Conservation (phyloP, 2,113 vertebrate genomes). For the Cheirogaleus medius region DNA sequence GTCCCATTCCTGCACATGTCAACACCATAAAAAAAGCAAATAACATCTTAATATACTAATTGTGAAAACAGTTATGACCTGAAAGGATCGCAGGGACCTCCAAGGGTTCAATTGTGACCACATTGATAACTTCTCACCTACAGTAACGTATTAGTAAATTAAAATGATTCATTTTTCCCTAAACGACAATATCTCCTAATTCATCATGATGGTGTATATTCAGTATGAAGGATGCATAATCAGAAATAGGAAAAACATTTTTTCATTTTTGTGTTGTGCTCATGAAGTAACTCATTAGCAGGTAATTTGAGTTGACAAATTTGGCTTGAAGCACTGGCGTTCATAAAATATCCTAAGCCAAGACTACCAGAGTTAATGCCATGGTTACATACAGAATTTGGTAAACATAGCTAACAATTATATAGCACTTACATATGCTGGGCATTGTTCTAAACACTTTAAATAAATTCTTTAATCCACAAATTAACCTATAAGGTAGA, state of each 20-base stretch:
- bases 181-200: not conserved
- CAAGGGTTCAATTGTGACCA: not conserved
- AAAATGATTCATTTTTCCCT: not conserved
- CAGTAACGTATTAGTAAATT: not conserved
- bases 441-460: not conserved
- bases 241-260: not conserved
- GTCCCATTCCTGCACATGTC: not conserved
- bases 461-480: not conserved
- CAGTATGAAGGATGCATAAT: not conserved
- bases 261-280: not conserved
- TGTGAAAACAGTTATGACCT: not conserved
- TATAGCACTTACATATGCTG: not conserved
- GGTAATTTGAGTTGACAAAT: not conserved
- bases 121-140: no score
- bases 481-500: not conserved
- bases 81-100: not conserved
- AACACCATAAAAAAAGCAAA: not conserved
- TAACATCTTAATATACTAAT: not conserved
- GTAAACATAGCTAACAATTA: not conserved
- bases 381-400: not conserved
- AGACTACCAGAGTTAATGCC: not conserved
- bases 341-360: not conserved
- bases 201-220: not conserved
- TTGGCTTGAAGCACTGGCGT: not conserved
- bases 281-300: not conserved